Conservation (phyloP, 1,140 invertebrate species). For the Popillia japonica region DNA sequence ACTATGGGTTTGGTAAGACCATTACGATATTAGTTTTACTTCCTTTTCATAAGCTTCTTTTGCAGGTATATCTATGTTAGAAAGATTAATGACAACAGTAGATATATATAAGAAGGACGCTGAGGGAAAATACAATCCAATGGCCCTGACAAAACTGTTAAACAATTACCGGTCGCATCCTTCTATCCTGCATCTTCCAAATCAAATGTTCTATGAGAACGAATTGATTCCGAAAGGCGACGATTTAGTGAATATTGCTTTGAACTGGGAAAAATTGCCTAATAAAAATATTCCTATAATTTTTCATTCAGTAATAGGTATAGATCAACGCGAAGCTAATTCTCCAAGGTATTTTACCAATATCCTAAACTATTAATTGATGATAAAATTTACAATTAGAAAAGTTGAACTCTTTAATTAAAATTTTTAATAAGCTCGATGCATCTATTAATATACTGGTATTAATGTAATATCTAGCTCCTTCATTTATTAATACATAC, state of each 20-base stretch:
- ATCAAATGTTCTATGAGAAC: slow-evolving; percentile 82
- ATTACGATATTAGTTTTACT: slow-evolving; percentile 63
- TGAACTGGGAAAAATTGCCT: slow-evolving; percentile 57
- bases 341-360: slow-evolving; percentile 78
- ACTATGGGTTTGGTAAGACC: slow-evolving; percentile 71
- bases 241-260: slow-evolving; percentile 47
- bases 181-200: slow-evolving; percentile 78
- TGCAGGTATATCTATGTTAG: slow-evolving; percentile 54
- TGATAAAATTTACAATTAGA: not conserved
- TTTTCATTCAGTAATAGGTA: slow-evolving; percentile 82
- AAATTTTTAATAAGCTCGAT: not conserved
- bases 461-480: too few relatives aligned
- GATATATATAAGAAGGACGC: slow-evolving; percentile 56
- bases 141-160: slow-evolving; percentile 75
- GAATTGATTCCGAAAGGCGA: slow-evolving; percentile 63
- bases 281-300: slow-evolving; percentile 72
- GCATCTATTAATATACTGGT: too few relatives aligned
- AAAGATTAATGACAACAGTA: slow-evolving; percentile 52
- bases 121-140: slow-evolving; percentile 69
- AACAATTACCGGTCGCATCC: slow-evolving; percentile 84
- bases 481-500: too few relatives aligned
- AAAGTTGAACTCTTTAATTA: not conserved
- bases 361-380: not conserved
- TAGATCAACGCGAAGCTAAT: slow-evolving; percentile 73
- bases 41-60: slow-evolving; percentile 57